Evolutionary conservation across 2,113 vertebrate genomes (phyloP).

Genomic region (Dasyornis broadbenti): DNA sequence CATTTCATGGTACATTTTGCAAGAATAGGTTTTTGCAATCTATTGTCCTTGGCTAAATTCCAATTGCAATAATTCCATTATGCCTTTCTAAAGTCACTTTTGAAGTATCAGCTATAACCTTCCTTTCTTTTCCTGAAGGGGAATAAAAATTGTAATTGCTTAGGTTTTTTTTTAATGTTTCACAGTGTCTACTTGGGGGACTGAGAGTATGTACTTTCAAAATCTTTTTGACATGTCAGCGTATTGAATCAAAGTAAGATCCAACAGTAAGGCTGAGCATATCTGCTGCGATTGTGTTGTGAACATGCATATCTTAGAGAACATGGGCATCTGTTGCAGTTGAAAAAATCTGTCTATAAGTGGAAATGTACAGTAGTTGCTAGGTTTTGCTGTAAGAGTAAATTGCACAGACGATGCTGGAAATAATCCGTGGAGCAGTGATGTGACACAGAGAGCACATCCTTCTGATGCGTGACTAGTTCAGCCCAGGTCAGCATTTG

Average conservation of each 20-base stretch:
- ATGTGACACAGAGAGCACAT: background rate
- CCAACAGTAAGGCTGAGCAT: background rate
- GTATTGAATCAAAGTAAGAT: background rate
- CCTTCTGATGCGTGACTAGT: background rate
- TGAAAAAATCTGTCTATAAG: background rate
- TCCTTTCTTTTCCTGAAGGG: background rate
- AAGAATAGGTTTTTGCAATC: background rate
- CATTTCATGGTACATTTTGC: background rate
- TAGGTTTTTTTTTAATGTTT: background rate
- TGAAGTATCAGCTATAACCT: background rate
- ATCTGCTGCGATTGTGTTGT: background rate
- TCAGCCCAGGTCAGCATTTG: background rate
- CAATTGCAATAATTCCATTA: background rate
- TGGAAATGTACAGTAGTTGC: background rate
- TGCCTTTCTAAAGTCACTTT: background rate
- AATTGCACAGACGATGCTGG: background rate
- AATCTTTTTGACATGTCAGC: background rate
- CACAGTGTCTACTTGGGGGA: accelerated
- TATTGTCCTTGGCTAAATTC: background rate
- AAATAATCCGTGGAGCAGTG: background rate
- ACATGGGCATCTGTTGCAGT: background rate
- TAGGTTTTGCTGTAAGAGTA: background rate
- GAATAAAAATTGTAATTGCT: background rate
- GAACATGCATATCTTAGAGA: background rate
- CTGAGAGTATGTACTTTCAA: background rate